Base-by-base conservation (phyloP, 1,140 invertebrate genomes). In the Drosophila kohkoa region DNA sequence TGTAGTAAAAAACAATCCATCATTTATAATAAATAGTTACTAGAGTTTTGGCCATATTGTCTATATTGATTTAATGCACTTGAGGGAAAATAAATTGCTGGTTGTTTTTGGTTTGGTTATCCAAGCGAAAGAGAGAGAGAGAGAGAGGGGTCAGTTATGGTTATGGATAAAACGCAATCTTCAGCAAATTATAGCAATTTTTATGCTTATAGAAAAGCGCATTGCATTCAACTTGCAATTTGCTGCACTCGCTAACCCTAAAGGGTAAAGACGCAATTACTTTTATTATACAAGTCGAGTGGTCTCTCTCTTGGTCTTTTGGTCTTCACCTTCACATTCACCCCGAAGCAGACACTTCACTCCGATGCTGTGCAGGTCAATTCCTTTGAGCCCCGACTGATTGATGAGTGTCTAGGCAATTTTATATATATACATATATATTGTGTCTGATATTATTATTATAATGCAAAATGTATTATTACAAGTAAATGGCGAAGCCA, bases 121-220 rank as follows among this genome's bases (percentile, higher is more conserved):
- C 3, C 20, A 3, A 25, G 20, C 20, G 20, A 25, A 25, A 25
- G 20, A 25, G 3, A 25, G 3, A 25, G 20, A 52, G 25, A 46
- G 10, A 11, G 35, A 48, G 30, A 13, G 54, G 57, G 55, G 30
- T 38, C 59, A 64, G 77, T 88, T 89, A 89, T 75, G 72, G 72
- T 75, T 75, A 75, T 88, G 85, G 82, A 88, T 88, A 89, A 88
- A 91, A 89, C 75, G 77, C 78, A 91, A 91, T 91, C 85, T 90
- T 75, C 66, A 80, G 78, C 77, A 92, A 92, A 92, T 92, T 92
- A 92, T 92, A 92, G 90, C 83, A 92, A 90, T 92, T 92, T 91
- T 86, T 79, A 81, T 85, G 85, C 81, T 89, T 88, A 89, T 89
- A 89, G 85, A 89, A 89, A 89, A 85, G 81, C 72, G 70, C 65